Conservation (phyloP, 2,797 vertebrate genomes). For the Clangula hyemalis region DNA sequence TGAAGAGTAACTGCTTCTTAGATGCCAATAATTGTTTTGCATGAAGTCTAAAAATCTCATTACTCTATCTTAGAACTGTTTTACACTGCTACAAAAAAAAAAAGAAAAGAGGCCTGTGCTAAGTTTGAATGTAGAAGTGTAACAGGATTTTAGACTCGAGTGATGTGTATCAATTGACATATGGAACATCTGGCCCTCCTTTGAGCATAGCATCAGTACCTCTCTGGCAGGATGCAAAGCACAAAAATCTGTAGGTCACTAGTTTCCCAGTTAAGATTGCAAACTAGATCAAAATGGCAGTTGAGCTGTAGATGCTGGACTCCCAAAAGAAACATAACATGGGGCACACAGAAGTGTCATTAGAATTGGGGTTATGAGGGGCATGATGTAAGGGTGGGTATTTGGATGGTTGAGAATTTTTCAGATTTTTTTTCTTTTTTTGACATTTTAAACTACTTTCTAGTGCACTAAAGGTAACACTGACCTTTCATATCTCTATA, state of each 20-base stretch:
- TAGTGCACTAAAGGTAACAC: not conserved
- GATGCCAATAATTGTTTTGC: not conserved
- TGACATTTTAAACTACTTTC: not conserved
- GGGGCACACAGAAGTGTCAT: not conserved
- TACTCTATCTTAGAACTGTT: not conserved
- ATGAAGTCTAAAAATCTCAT: not conserved
- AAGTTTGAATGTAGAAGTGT: not conserved
- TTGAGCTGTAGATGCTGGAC: not conserved
- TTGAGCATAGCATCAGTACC: rapidly evolving
- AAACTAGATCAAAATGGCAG: not conserved
- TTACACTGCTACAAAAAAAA: rapidly evolving
- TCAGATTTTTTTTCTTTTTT: not conserved
- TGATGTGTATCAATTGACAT: not conserved
- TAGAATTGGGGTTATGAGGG: not conserved
- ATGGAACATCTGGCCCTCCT: not conserved
- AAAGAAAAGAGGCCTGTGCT: not conserved
- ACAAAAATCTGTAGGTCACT: not conserved
- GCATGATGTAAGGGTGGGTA: not conserved
- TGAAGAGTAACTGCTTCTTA: not conserved
- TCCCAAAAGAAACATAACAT: not conserved
- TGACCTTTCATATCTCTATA: not conserved
- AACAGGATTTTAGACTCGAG: not conserved
- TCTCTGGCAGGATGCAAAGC: not conserved
- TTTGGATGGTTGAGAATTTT: not conserved
- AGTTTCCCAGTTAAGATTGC: not conserved